Base-by-base conservation (phyloP, 2,797 vertebrate species). In the Channa striata region DNA sequence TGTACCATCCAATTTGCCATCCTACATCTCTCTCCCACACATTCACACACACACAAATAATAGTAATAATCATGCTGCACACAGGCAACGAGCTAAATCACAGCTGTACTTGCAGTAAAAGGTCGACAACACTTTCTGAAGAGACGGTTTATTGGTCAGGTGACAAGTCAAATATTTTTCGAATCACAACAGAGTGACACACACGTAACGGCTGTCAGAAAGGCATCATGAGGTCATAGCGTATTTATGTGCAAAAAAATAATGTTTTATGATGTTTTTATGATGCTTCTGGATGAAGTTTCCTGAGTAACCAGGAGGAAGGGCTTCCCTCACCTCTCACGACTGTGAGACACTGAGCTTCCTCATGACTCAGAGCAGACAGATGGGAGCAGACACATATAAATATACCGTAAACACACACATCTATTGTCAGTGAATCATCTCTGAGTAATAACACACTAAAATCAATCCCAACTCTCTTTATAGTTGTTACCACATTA, bases 1-100 rank as follows among this genome's bases (percentile, higher is more conserved):
- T 62, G 71, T 46, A 77, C 70, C 78, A 78, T 83, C 84, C 83
- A 89, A 89, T 90, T 89, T 89, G 47, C 82, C 67, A 33, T 72
- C 81, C 78, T 44, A 84, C 83, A 75, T 68, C 66, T 74, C 68
- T 72, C 77, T 66, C 86, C 70, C 77, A 77, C 84, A 63, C 78
- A 62, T 44, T 49, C n/a, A 37, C 56, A 63, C 59, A 74, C 82
- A 74, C 67, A 64, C 40, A 40, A 49, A 30, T 30, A 30, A 30
- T 30, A 30, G 6, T 44, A 59, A 83, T 74, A 73, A 78, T 68
- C 49, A 68, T 8, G 51, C 59, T 73, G 61, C 20, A 8, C 54
- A 60, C 48, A 50, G 44, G 56, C 62, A 68, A 21, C 51, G 25
- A 40, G 61, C 52, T 19, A 49, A 78, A 84, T 52, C 59, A 62